Evolutionary conservation across 2,797 vertebrate species (phyloP).

Genomic region (Fringilla coelebs): DNA sequence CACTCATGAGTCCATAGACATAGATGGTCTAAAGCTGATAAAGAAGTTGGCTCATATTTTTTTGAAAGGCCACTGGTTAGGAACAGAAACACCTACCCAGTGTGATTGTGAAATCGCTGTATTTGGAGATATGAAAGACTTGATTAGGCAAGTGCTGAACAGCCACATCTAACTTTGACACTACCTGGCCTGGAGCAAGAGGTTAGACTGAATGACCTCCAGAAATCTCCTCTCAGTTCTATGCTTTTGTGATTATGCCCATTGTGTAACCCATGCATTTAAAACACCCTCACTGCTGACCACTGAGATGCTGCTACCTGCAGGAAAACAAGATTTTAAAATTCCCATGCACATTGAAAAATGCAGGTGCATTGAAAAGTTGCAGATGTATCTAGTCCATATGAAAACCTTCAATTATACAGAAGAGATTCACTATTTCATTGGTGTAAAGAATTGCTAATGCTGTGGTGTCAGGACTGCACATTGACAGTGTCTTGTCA

Average conservation of each 20-base stretch:
- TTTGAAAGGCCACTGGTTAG: neutral
- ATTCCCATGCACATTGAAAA: neutral
- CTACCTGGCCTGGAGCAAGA: neutral
- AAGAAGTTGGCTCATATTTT: neutral
- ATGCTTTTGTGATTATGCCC: neutral
- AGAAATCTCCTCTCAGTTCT: neutral
- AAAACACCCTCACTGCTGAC: neutral
- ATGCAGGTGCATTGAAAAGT: neutral
- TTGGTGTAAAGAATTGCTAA: neutral
- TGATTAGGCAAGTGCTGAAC: neutral
- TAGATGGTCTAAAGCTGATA: neutral
- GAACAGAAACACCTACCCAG: neutral
- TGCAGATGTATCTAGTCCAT: neutral
- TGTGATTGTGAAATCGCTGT: neutral
- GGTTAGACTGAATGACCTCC: neutral
- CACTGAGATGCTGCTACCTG: neutral
- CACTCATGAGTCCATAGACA: neutral
- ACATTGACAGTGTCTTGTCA: constrained; percentile 3
- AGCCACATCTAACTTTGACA: neutral
- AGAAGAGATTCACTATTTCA: neutral
- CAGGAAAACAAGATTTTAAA: neutral
- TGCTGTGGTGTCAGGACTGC: neutral
- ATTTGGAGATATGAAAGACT: neutral
- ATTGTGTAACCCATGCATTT: neutral
- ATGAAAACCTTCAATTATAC: neutral